These are phyloP conservation scores for Seriola aureovittata DNA, from an alignment of 2,113 vertebrate species.

Conservation along the genomic window DNA sequence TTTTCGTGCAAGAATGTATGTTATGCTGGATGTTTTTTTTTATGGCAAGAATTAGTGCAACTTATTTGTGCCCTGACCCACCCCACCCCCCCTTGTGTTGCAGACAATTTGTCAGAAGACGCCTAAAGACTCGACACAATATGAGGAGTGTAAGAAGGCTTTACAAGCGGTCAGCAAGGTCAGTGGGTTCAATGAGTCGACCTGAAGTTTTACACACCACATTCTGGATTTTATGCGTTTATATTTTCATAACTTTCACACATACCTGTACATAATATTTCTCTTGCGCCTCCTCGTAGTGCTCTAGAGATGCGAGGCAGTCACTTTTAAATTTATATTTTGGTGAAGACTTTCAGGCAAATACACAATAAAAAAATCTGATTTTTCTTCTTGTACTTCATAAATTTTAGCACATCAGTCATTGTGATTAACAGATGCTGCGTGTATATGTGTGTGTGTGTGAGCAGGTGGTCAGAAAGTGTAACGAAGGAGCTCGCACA, in stretches of 20 bases:
- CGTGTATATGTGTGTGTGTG: constrained; percentile 27
- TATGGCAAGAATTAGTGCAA: neutral
- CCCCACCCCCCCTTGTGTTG: constrained; percentile 42
- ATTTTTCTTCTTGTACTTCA: neutral
- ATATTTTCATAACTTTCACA: neutral
- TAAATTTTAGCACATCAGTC: neutral
- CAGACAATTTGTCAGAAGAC: constrained; percentile 99
- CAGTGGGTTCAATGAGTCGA: constrained; percentile 43
- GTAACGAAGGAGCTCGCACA: constrained; percentile 95
- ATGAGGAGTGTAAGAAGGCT: constrained; percentile 90
- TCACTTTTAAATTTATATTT: neutral
- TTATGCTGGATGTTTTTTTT: neutral
- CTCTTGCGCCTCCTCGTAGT: neutral
- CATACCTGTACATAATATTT: neutral
- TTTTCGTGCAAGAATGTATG: neutral
- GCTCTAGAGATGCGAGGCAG: neutral
- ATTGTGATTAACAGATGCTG: neutral
- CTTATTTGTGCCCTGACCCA: neutral
- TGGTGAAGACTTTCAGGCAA: too few relatives aligned
- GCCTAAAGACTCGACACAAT: constrained; percentile 88
- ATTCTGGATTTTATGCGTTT: neutral
- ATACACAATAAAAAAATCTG: too few relatives aligned
- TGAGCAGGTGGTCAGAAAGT: constrained; percentile 92
- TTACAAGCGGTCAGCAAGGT: constrained; percentile 97
- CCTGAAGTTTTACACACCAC: neutral